Conservation (phyloP, 2,888 invertebrate species). For the Hypselothyrea guttata region DNA sequence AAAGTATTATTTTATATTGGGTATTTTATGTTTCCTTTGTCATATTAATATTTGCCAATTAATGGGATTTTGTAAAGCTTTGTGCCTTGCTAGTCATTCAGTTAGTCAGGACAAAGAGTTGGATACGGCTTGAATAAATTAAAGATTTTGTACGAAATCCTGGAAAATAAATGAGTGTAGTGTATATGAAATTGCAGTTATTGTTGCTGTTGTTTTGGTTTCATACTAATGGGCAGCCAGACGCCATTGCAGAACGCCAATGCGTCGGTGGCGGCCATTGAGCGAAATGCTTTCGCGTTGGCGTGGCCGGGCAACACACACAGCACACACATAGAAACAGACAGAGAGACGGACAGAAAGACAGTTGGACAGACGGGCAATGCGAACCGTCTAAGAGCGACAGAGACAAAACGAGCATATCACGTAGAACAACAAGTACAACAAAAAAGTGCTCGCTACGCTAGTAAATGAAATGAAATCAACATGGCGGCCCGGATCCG, state of each 20-base stretch:
- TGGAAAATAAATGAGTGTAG: too few relatives aligned
- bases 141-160: too few relatives aligned
- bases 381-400: constrained; percentile 16
- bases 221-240: constrained; percentile 61
- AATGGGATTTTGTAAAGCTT: too few relatives aligned
- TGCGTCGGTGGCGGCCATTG: constrained; percentile 52
- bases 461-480: constrained; percentile 73
- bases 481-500: constrained; percentile 71
- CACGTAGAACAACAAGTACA: constrained; percentile 23
- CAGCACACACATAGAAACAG: constrained; percentile 14
- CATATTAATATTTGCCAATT: too few relatives aligned
- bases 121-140: too few relatives aligned
- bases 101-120: too few relatives aligned
- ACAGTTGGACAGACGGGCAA: background rate
- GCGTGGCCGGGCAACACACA: constrained; percentile 51
- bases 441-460: constrained; percentile 30
- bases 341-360: background rate
- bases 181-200: background rate
- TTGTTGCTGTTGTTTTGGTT: constrained; percentile 21
- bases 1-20: too few relatives aligned
- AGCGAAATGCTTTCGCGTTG: constrained; percentile 59
- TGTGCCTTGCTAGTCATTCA: too few relatives aligned
- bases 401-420: constrained; percentile 37
- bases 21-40: too few relatives aligned
- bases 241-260: constrained; percentile 63